Base-by-base conservation (phyloP, 2,797 vertebrate genomes). In the Pangasius macronema region DNA sequence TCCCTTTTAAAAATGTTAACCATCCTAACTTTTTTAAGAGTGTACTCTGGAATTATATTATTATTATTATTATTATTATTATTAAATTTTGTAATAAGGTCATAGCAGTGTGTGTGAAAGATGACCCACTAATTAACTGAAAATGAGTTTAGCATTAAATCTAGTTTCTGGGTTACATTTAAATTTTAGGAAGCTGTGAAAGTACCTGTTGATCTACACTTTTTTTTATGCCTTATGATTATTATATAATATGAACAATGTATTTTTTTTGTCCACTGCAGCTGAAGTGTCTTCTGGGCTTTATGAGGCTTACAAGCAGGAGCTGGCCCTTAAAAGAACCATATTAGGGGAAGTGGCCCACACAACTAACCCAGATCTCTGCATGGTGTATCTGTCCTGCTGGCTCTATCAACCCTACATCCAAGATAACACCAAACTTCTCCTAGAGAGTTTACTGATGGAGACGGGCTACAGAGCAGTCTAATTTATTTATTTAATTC, bases 401-500 rank as follows among this genome's bases (percentile, higher is more conserved):
- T 99, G 98, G 98, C 92, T 99, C 27, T 97, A 99, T 92, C 97
- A 99, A 93, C 98, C 98, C 2, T 98, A 97, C 49, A 89, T 96
- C 67, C 95, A 96, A 0, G 92, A 94, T 1, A 90, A 91, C 86
- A 94, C 91, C 92, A 94, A 93, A 86, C 92, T 98, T 24, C 93
- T 93, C 0, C 94, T 98, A 0, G 98, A 99, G 91, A 94, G 96
- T 75, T 95, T 99, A 95, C 95, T 99, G 85, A 93, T 98, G 68
- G 98, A 99, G 93, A 99, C 98, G 0, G 98, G 97, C 33, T 97
- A 98, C 84, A 95, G 97, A 36, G 55, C 88, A 0, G 90, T 96
- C 49, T 96, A 91, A 87, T 33, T 20, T 20, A 63, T 16, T 51
- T 24, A 5, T 49, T 16, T 53, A 39, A 33, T 67, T 65, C 51